Conservation (phyloP, 2,797 vertebrate genomes). For the Aselliscus stoliczkanus region DNA sequence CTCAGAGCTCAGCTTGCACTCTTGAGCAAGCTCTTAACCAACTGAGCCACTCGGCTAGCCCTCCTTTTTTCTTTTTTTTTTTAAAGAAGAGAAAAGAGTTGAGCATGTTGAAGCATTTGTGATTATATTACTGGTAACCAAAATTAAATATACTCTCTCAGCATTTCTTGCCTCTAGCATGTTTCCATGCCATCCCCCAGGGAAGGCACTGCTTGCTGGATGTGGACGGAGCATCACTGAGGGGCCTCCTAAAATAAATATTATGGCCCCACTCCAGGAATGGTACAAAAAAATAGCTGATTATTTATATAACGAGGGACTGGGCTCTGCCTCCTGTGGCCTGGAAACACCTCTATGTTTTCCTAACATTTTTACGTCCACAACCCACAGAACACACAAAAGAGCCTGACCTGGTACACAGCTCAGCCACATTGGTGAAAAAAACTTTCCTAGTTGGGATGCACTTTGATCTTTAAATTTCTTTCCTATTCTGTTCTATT, state of each 20-base stretch:
- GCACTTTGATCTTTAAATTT: not conserved
- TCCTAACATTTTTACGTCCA: not conserved
- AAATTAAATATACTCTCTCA: not conserved
- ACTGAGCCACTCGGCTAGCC: too few relatives aligned
- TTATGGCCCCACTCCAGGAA: not conserved
- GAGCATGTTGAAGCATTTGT: not conserved
- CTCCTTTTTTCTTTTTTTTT: too few relatives aligned
- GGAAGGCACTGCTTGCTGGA: not conserved
- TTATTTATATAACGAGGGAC: conserved; percentile 41
- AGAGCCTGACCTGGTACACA: not conserved
- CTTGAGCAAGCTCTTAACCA: too few relatives aligned
- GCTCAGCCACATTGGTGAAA: not conserved
- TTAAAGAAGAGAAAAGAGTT: not conserved
- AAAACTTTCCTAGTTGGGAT: not conserved
- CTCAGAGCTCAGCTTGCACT: too few relatives aligned
- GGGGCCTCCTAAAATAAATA: conserved; percentile 32
- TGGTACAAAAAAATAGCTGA: conserved; percentile 16
- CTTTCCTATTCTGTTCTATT: not conserved
- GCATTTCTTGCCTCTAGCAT: not conserved
- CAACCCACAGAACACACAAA: not conserved
- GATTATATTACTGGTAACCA: too few relatives aligned
- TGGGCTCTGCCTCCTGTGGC: not conserved
- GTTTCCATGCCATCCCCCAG: not conserved
- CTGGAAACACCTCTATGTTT: conserved; percentile 39
- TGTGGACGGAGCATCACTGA: not conserved